phyloP scores from a whole-genome alignment of 2,888 invertebrate genomes.

The Eutolmus rufibarbis region DNA sequence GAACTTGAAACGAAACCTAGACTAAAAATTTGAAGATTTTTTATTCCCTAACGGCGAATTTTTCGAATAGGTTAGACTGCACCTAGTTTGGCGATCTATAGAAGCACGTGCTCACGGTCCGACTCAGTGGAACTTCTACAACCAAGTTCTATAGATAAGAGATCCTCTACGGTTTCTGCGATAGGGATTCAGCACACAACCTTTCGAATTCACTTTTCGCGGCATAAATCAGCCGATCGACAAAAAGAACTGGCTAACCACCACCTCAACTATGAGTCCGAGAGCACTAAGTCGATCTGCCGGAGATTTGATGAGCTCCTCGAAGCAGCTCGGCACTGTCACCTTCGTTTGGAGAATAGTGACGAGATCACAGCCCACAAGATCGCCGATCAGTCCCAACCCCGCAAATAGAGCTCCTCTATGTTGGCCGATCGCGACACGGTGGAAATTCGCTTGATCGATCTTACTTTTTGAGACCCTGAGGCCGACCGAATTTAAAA shows the following conservation, averaged over 20 bases:
- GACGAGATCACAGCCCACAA: neutral
- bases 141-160: neutral
- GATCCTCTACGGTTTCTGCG: neutral
- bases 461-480: neutral
- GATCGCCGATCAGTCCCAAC: neutral
- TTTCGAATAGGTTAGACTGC: neutral
- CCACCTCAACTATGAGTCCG: neutral
- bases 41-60: neutral
- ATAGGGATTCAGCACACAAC: neutral
- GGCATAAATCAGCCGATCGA: neutral
- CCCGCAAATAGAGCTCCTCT: neutral
- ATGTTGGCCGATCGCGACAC: neutral
- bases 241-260: neutral
- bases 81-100: neutral
- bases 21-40: neutral
- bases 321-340: neutral
- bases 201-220: neutral
- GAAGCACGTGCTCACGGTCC: neutral
- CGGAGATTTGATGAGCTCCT: neutral
- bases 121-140: neutral
- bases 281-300: neutral
- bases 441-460: conserved; percentile 25
- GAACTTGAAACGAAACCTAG: neutral
- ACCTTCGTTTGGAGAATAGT: conserved; percentile 6
- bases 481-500: neutral